These are phyloP conservation scores for Erebia epiphron DNA, from an alignment of 2,888 invertebrate species.

Conservation along the genomic window DNA sequence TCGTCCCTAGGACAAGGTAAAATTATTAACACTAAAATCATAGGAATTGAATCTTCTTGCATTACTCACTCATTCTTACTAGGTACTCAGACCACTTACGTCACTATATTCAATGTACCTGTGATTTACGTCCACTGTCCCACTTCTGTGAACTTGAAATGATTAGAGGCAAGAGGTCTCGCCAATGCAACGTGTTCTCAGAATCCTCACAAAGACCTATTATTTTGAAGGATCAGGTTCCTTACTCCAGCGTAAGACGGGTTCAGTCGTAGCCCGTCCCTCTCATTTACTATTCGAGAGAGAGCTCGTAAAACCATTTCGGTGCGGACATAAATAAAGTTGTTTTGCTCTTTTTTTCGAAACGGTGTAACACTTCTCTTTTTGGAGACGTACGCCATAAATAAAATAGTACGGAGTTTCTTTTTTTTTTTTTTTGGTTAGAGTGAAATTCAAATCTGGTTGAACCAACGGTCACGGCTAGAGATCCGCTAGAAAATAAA, in stretches of 20 bases:
- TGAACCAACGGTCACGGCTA: slow-evolving; percentile 60
- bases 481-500: slow-evolving; percentile 12
- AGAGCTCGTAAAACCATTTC: slow-evolving; percentile 78
- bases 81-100: slow-evolving; percentile 15
- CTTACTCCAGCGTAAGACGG: slow-evolving; percentile 52
- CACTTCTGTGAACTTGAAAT: slow-evolving; percentile 44
- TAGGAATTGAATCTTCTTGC: slow-evolving; percentile 6
- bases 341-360: slow-evolving; percentile 75
- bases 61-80: no score
- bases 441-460: slow-evolving; percentile 65
- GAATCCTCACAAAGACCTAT: slow-evolving; percentile 68
- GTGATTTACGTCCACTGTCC: slow-evolving; percentile 32
- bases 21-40: no score
- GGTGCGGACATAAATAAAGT: slow-evolving; percentile 75
- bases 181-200: slow-evolving; percentile 54
- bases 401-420: slow-evolving; percentile 65
- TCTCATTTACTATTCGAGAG: slow-evolving; percentile 73
- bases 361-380: slow-evolving; percentile 52
- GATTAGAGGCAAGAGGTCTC: slow-evolving; percentile 38
- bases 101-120: no score
- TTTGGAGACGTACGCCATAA: slow-evolving; percentile 71
- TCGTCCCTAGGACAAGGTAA: no score
- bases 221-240: slow-evolving; percentile 65
- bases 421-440: slow-evolving; percentile 49
- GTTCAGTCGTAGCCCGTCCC: slow-evolving; percentile 51